Conservation (phyloP, 1,140 invertebrate genomes). For the Aleiodes sp. region DNA sequence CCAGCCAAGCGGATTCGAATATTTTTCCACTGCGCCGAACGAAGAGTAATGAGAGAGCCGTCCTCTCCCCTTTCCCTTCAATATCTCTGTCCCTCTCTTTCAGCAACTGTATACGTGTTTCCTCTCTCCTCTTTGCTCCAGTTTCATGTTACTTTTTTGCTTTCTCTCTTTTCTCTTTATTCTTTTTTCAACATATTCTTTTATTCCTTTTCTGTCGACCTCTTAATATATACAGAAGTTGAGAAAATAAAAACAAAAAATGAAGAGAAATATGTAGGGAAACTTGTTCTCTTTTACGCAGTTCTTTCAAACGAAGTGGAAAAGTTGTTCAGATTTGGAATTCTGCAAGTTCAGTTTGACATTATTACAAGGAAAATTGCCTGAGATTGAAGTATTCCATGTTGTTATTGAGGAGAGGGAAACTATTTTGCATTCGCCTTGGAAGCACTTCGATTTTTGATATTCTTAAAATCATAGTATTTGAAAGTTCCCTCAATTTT, state of each 20-base stretch:
- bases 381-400: constrained; percentile 24
- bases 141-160: constrained; percentile 13
- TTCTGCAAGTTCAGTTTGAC: constrained; percentile 23
- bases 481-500: no score
- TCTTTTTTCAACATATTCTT: constrained; percentile 36
- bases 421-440: no score
- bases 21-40: constrained; percentile 44
- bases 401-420: neutral
- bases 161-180: constrained; percentile 19
- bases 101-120: no score
- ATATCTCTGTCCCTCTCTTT: no score
- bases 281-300: neutral
- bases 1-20: constrained; percentile 49
- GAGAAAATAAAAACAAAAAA: no score
- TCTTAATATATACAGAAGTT: neutral
- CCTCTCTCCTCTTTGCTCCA: constrained; percentile 1
- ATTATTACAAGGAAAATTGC: constrained; percentile 34
- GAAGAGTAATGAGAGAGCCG: constrained; percentile 44
- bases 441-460: no score
- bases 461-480: no score
- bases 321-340: constrained; percentile 36
- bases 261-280: neutral
- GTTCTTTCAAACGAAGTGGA: constrained; percentile 31
- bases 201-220: neutral
- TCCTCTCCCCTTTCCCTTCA: neutral